A percentile compares a stretch with the other conserved stretches of the same genome.
Evolutionary conservation across 2,797 vertebrate genomes (phyloP).

Genomic region (Psittacula echo): DNA sequence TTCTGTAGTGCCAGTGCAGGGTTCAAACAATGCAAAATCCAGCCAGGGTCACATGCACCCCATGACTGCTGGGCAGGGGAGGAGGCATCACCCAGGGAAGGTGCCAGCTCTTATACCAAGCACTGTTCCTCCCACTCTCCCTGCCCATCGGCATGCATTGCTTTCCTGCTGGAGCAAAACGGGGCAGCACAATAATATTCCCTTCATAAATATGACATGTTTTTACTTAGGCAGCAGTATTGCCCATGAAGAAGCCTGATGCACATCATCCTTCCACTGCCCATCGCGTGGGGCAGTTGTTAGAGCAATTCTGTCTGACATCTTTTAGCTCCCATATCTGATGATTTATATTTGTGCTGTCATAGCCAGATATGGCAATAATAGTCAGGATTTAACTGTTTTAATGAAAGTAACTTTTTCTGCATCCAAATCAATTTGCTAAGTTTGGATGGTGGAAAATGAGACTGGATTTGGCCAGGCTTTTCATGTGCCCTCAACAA

Average conservation of each 20-base stretch:
- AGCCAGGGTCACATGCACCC: accelerated
- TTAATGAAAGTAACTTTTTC: conserved; percentile 40
- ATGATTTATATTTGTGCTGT: conserved; percentile 39
- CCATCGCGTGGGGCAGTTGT: background rate
- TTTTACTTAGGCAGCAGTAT: background rate
- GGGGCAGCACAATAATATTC: background rate
- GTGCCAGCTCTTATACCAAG: background rate
- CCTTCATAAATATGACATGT: background rate
- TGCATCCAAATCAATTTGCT: background rate
- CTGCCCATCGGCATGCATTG: background rate
- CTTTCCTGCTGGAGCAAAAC: background rate
- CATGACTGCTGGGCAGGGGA: accelerated
- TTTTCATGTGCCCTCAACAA: background rate
- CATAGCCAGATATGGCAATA: background rate
- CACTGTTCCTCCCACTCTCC: background rate
- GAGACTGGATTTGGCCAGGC: background rate
- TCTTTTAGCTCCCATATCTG: conserved; percentile 34
- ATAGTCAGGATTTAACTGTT: conserved; percentile 41
- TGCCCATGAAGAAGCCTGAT: accelerated
- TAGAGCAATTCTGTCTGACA: conserved; percentile 19
- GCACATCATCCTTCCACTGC: background rate
- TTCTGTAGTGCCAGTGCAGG: background rate
- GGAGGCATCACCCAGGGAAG: background rate
- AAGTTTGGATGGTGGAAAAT: conserved; percentile 7
- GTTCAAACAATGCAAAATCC: background rate